Percentiles rank a stretch among this genome's conserved stretches.
Conservation (phyloP, 2,888 invertebrate genomes). For the Pegoplata infirma region DNA sequence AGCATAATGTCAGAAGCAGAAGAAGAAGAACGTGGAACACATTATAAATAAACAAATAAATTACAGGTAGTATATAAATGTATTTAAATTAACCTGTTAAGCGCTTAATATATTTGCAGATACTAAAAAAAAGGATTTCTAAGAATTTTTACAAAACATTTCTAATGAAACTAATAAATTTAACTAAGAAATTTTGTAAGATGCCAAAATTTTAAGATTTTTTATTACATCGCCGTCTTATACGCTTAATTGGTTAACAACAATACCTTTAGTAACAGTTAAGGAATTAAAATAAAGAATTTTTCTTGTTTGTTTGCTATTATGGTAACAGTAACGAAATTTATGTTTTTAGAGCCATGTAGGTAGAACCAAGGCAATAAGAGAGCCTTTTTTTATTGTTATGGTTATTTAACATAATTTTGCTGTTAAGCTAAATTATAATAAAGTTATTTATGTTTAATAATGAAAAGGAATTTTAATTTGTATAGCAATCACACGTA, state of each 20-base stretch:
- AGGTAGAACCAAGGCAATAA: not conserved
- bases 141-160: no score
- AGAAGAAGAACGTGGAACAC: no score
- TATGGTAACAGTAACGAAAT: not conserved
- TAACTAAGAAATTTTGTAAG: no score
- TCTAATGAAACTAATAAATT: no score
- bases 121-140: no score
- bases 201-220: no score
- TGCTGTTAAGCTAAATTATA: constrained; percentile 11
- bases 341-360: not conserved
- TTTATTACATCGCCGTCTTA: no score
- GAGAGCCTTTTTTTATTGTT: constrained; percentile 8
- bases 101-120: no score
- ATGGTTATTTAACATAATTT: constrained; percentile 38
- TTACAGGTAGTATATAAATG: no score
- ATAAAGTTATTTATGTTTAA: constrained; percentile 28
- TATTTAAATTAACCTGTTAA: no score
- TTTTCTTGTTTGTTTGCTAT: not conserved
- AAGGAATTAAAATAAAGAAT: not conserved
- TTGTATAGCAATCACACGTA: not conserved
- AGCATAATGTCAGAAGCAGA: no score
- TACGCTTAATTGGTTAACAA: no score
- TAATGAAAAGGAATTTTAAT: constrained; percentile 28
- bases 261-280: not conserved
- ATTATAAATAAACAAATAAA: constrained; percentile 63